These are phyloP conservation scores for Ptychodera flava DNA, from an alignment of 35 echinoderm and acorn worm species.

Conservation along the genomic window DNA sequence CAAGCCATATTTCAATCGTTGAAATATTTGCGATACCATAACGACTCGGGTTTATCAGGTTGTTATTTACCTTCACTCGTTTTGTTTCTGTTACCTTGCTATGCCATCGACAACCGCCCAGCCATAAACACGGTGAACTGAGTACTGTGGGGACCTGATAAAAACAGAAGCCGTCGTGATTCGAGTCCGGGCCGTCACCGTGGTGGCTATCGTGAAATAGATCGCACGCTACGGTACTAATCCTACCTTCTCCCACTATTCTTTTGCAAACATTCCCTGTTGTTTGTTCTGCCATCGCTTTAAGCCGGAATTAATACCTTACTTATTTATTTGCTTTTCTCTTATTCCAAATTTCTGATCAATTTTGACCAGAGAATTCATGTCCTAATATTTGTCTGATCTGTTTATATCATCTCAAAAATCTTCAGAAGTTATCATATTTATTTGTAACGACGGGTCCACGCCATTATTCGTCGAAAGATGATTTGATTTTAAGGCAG, in stretches of 20 bases:
- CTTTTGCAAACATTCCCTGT: not conserved
- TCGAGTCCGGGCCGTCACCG: no score
- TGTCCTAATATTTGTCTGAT: not conserved
- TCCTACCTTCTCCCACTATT: not conserved
- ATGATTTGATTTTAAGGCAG: no score
- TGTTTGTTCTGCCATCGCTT: not conserved
- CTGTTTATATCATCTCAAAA: not conserved
- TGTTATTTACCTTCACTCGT: not conserved
- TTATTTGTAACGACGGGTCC: no score
- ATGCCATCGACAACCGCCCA: not conserved
- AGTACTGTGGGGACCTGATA: not conserved
- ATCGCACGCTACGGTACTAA: not conserved
- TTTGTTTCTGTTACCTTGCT: not conserved
- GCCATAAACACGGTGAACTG: not conserved
- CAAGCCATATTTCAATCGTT: not conserved
- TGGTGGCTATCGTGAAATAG: not conserved
- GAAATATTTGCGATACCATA: not conserved
- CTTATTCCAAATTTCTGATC: not conserved
- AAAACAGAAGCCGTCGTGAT: no score
- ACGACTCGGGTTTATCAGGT: not conserved
- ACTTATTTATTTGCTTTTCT: not conserved
- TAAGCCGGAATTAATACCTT: not conserved
- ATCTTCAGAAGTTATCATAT: not conserved
- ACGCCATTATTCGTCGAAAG: no score
- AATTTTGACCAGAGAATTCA: not conserved